Evolutionary conservation across 92 coral and sea anemone species (phyloP).

Genomic region (Zoanthus sociatus): DNA sequence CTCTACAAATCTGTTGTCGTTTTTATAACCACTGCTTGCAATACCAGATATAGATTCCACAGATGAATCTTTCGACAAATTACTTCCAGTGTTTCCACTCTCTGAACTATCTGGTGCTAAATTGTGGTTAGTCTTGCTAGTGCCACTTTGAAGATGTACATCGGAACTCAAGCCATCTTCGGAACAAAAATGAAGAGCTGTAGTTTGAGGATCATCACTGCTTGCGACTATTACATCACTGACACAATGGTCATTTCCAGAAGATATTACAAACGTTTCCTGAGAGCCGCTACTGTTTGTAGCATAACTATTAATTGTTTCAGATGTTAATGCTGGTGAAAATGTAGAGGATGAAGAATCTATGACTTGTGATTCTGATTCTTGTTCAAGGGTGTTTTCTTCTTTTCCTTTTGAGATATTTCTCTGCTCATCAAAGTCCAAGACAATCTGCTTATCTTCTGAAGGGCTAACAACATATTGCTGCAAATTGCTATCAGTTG

Average conservation of each 20-base stretch:
- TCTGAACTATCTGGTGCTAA: slow-evolving; percentile 31
- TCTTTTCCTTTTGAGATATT: not conserved
- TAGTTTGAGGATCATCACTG: slow-evolving; percentile 13
- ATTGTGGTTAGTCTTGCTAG: slow-evolving; percentile 6
- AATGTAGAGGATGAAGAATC: slow-evolving; percentile 13
- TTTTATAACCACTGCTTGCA: not conserved
- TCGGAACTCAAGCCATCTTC: not conserved
- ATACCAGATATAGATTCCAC: not conserved
- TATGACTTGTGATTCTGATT: slow-evolving; percentile 17
- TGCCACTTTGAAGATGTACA: not conserved
- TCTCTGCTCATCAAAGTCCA: not conserved
- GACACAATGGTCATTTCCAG: not conserved
- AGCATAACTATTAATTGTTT: not conserved
- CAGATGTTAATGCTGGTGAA: not conserved
- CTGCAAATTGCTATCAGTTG: slow-evolving; percentile 16
- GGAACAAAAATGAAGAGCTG: not conserved
- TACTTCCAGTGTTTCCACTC: not conserved
- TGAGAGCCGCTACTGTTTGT: not conserved
- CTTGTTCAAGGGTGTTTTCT: not conserved
- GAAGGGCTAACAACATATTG: not conserved
- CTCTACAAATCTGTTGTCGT: slow-evolving; percentile 13
- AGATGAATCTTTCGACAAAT: not conserved
- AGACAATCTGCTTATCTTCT: not conserved
- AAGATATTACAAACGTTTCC: not conserved
- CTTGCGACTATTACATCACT: not conserved